These are phyloP conservation scores for Tetheella fluctuosa DNA, from an alignment of 2,888 invertebrate species.

Conservation along the genomic window DNA sequence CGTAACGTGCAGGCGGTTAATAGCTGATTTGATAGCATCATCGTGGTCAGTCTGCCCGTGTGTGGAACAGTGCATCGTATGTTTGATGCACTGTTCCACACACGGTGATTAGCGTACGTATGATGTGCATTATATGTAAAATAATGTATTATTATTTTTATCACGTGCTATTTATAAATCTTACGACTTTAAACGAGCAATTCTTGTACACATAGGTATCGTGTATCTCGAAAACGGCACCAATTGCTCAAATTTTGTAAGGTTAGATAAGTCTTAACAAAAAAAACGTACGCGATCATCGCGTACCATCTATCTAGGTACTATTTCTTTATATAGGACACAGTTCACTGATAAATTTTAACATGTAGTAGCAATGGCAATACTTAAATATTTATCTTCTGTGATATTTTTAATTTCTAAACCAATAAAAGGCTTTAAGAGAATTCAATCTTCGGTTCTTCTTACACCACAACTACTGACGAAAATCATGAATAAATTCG, in stretches of 20 bases:
- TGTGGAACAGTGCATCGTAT: neutral
- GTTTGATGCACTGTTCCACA: no score
- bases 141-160: no score
- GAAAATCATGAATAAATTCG: conserved; percentile 51
- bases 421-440: conserved; percentile 43
- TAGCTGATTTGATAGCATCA: neutral
- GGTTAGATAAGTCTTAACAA: neutral
- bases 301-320: no score
- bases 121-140: no score
- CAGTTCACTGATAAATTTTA: conserved; percentile 35
- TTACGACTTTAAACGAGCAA: no score
- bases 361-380: conserved; percentile 43
- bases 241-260: neutral
- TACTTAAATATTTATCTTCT: conserved; percentile 57
- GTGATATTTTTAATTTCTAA: conserved; percentile 47
- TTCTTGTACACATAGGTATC: no score
- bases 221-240: no score
- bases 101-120: no score
- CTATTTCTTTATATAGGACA: conserved; percentile 29
- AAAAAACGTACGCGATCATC: no score
- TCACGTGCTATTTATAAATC: no score
- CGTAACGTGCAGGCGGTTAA: neutral
- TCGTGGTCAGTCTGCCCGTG: neutral
- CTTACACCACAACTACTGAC: conserved; percentile 44
- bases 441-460: conserved; percentile 48